Base-by-base conservation (phyloP, 2,797 vertebrate species). In the Strix occidentalis region DNA sequence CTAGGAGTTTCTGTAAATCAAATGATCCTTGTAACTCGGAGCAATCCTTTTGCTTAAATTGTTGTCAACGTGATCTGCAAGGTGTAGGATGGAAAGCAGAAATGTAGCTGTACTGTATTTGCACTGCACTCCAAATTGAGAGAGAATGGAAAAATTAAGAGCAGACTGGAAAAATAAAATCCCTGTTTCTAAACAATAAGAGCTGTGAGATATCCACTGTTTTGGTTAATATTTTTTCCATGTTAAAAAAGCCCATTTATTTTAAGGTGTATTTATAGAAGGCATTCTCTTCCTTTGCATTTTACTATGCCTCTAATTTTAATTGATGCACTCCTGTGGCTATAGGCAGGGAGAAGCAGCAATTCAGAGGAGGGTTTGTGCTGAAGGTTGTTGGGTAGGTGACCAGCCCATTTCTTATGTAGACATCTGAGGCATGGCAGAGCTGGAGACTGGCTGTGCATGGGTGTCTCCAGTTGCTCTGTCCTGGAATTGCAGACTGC, bases 81-180 rank as follows among this genome's bases (percentile, higher is more conserved):
- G 92, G 92, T 97, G 86, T 81, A 48, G 84, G 86, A 92, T 16
- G 89, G 84, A 97, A 97, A 96, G 68, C 93, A 97, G 96, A 87
- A 92, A 79, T 70, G 69, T 58, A 81, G 72, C 78, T 92, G 84
- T 50, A 33, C 69, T 81, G 17, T 46, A 78, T 54, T 93, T 95
- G 54, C 50, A 85, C 50, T 65, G 69, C 37, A 29, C 72, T 97
- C 64, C 65, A 92, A 81, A 85, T 3, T 48, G 53, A 85, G 57
- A 92, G 56, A 76, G 89, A 95, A 95, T 94, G 94, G 94, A 94
- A 96, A 97, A 97, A 94, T 89, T 82, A 94, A 93, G 80, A 90
- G 70, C 91, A 91, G 96, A 71, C 61, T 96, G 93, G 95, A 96
- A 96, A 97, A 96, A 91, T 75, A 86, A 89, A 95, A 84, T 43